Evolutionary conservation across 2,888 invertebrate genomes (phyloP).

Genomic region (Lydus trimaculatus): DNA sequence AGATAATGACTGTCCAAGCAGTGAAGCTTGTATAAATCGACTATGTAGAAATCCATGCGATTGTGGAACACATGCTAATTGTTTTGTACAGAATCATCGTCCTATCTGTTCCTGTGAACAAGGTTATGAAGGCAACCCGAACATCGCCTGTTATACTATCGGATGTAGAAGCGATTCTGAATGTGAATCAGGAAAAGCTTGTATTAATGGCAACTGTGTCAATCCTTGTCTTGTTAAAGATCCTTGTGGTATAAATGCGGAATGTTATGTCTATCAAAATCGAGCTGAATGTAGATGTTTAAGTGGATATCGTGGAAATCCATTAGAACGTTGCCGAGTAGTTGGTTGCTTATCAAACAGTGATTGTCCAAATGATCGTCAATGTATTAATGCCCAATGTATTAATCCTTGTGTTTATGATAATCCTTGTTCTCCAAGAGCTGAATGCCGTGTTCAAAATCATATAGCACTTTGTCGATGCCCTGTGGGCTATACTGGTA

Average conservation of each 20-base stretch:
- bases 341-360: conserved; percentile 87
- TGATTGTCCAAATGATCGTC: conserved; percentile 85
- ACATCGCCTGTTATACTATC: conserved; percentile 78
- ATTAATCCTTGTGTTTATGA: conserved; percentile 82
- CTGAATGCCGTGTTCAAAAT: conserved; percentile 81
- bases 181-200: conserved; percentile 83
- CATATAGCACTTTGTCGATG: conserved; percentile 89
- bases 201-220: conserved; percentile 84
- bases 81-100: conserved; percentile 82
- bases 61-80: conserved; percentile 85
- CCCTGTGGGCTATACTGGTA: conserved; percentile 76
- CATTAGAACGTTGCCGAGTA: conserved; percentile 75
- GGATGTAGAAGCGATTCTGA: conserved; percentile 86
- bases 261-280: conserved; percentile 79
- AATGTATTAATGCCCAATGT: conserved; percentile 87
- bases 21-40: conserved; percentile 85
- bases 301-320: conserved; percentile 82
- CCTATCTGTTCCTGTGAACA: conserved; percentile 86
- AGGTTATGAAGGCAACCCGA: conserved; percentile 88
- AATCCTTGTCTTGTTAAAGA: conserved; percentile 84
- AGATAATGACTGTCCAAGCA: conserved; percentile 79
- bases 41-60: conserved; percentile 88
- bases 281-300: conserved; percentile 81
- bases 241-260: conserved; percentile 83
- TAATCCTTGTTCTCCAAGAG: conserved; percentile 78